These are phyloP conservation scores for Drosophila maculinotata DNA, from an alignment of 2,888 invertebrate species.

Conservation along the genomic window DNA sequence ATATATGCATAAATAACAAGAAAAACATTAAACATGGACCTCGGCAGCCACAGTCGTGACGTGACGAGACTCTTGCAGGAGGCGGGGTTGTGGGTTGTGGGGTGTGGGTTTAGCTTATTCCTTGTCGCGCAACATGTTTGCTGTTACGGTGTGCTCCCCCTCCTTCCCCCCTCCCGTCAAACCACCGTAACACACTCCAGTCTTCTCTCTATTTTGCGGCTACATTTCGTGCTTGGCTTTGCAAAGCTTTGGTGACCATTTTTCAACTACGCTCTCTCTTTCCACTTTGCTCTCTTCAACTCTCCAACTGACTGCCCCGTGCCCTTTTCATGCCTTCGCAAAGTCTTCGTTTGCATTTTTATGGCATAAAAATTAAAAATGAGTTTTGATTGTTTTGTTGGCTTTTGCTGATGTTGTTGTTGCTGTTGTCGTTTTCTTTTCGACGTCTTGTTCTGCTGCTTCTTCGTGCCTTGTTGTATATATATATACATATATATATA, in stretches of 20 bases:
- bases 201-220: background rate
- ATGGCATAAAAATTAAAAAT: conserved; percentile 80
- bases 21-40: conserved; percentile 61
- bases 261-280: too few species aligned
- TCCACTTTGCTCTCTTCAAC: background rate
- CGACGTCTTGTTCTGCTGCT: conserved; percentile 33
- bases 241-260: conserved; percentile 56
- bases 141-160: conserved; percentile 5
- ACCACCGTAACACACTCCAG: background rate
- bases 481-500: conserved; percentile 1
- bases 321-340: conserved; percentile 34
- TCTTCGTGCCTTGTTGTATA: conserved; percentile 36
- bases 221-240: conserved; percentile 59
- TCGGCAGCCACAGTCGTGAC: conserved; percentile 48
- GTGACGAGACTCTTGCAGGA: conserved; percentile 53
- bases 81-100: background rate
- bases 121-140: conserved; percentile 64
- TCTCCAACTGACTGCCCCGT: conserved; percentile 12
- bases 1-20: conserved; percentile 16
- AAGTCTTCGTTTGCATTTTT: conserved; percentile 81
- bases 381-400: conserved; percentile 73
- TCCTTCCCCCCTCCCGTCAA: background rate
- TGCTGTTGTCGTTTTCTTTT: conserved; percentile 46
- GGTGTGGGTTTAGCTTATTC: conserved; percentile 25
- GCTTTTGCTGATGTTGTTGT: conserved; percentile 25